Conservation (phyloP, 2,888 invertebrate genomes). For the Mystacides longicornis region DNA sequence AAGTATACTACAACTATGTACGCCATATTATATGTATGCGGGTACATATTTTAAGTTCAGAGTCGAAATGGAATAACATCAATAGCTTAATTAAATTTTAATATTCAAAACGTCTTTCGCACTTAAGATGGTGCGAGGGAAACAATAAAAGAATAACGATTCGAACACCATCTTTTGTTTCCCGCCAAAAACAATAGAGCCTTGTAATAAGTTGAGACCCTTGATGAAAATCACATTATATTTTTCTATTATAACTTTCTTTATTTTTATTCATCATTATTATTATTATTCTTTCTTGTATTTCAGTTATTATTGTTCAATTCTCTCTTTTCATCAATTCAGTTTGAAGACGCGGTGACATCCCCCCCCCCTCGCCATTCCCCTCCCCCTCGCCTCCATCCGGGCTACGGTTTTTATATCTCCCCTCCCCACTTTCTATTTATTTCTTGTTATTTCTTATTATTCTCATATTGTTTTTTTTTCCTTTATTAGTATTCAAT, state of each 20-base stretch:
- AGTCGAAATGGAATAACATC: too few relatives aligned
- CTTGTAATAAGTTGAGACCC: not conserved
- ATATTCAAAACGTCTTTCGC: too few relatives aligned
- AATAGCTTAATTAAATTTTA: too few relatives aligned
- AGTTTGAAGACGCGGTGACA: not conserved
- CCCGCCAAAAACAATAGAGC: not conserved
- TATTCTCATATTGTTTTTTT: constrained; percentile 2
- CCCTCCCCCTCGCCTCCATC: not conserved
- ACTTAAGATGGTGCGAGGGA: too few relatives aligned
- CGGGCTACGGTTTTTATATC: not conserved
- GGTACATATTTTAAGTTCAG: too few relatives aligned
- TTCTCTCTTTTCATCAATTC: not conserved
- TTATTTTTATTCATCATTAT: too few relatives aligned
- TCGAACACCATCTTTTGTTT: not conserved
- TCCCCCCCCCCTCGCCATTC: not conserved
- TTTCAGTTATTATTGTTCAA: too few relatives aligned
- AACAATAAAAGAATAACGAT: not conserved
- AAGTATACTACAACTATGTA: too few relatives aligned
- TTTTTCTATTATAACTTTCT: not conserved
- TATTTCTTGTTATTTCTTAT: not conserved
- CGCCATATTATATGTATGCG: too few relatives aligned
- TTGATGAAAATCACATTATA: not conserved
- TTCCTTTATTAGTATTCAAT: constrained; percentile 13
- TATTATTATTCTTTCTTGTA: too few relatives aligned
- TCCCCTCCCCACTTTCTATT: not conserved